These are phyloP conservation scores for Sinopyrophorus schimmeli DNA, from an alignment of 2,888 invertebrate genomes.

Conservation along the genomic window DNA sequence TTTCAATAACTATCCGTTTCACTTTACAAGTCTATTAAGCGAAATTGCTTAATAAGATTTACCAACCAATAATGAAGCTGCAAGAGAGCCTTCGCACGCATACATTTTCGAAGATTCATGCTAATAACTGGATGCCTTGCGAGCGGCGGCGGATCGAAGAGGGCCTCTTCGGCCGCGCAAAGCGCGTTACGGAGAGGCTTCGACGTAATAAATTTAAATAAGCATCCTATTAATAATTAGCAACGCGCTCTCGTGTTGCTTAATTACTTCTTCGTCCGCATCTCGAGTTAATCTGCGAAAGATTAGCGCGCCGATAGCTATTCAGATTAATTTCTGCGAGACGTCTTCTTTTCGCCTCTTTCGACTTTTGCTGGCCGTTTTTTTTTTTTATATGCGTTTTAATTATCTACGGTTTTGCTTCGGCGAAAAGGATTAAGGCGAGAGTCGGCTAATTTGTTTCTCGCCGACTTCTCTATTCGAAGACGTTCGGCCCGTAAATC, in stretches of 20 bases:
- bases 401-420: too few species aligned
- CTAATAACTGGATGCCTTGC: slow-evolving; percentile 15
- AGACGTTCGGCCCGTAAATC: slow-evolving; percentile 1
- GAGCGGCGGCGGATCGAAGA: slow-evolving; percentile 13
- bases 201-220: slow-evolving; percentile 29
- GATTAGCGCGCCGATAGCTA: slow-evolving; percentile 25
- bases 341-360: too few species aligned
- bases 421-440: slow-evolving; percentile 1
- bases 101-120: slow-evolving; percentile 15
- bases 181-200: slow-evolving; percentile 17
- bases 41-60: slow-evolving; percentile 10
- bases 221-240: slow-evolving; percentile 29
- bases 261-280: slow-evolving; percentile 26
- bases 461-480: slow-evolving; percentile 7
- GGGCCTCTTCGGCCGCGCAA: slow-evolving; percentile 16
- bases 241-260: slow-evolving; percentile 27
- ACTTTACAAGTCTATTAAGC: slow-evolving; percentile 8
- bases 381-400: too few species aligned
- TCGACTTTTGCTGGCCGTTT: too few species aligned
- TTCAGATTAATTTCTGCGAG: slow-evolving; percentile 24
- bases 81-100: slow-evolving; percentile 16
- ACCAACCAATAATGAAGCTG: slow-evolving; percentile 15
- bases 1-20: slow-evolving; percentile 5
- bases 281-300: slow-evolving; percentile 23
- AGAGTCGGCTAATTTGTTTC: slow-evolving; percentile 14